Evolutionary conservation across 2,113 vertebrate species (phyloP).

Genomic region (Heloderma charlesbogerti): DNA sequence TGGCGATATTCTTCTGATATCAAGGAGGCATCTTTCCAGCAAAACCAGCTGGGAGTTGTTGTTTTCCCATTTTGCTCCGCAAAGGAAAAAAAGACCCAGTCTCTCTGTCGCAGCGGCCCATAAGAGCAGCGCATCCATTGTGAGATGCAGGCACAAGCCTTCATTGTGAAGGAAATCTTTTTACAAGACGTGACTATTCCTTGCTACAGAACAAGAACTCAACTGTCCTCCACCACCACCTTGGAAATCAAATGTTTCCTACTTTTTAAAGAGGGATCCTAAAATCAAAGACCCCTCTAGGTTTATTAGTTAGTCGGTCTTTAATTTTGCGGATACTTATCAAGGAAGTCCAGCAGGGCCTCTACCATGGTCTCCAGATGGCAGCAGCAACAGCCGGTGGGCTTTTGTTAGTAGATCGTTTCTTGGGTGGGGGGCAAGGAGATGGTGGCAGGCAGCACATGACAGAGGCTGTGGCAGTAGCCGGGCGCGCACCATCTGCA

Average conservation of each 20-base stretch:
- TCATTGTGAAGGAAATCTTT: conserved; percentile 3
- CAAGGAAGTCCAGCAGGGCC: not conserved
- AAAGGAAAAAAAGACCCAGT: not conserved
- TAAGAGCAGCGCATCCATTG: not conserved
- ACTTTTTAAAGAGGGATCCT: conserved; percentile 62
- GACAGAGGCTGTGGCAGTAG: not conserved
- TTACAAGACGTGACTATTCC: conserved; percentile 23
- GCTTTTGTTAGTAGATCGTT: conserved; percentile 54
- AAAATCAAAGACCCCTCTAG: conserved; percentile 50
- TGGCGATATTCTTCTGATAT: conserved; percentile 30
- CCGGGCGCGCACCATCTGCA: not conserved
- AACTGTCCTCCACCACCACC: not conserved
- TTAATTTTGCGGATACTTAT: not conserved
- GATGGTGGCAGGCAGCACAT: conserved; percentile 33
- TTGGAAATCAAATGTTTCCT: conserved; percentile 70
- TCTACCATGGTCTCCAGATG: conserved; percentile 91
- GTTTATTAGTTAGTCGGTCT: not conserved
- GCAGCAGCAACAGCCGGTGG: not conserved
- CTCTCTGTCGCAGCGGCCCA: not conserved
- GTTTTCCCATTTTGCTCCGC: too few species aligned
- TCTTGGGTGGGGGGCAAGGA: conserved; percentile 51
- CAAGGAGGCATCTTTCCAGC: not conserved
- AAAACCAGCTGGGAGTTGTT: not conserved
- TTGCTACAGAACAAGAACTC: conserved; percentile 57
- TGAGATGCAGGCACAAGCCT: not conserved